A percentile compares a stretch with the other conserved stretches of the same genome.
These are phyloP conservation scores for Nerophis ophidion DNA, from an alignment of 2,113 vertebrate species.

Conservation along the genomic window DNA sequence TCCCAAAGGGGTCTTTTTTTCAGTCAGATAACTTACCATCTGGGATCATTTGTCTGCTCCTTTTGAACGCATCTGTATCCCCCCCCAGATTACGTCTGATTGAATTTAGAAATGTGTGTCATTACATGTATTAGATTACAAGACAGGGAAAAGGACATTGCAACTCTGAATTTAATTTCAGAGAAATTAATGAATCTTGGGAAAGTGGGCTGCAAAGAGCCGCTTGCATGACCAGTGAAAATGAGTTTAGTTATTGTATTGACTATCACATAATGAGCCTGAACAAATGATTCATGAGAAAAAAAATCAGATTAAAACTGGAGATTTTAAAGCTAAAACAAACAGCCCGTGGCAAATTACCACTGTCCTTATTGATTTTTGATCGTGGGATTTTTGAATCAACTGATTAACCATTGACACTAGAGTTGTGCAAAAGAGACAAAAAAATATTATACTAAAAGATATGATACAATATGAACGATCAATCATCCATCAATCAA, in stretches of 20 bases:
- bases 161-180: constrained; percentile 54
- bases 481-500: no score
- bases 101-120: constrained; percentile 64
- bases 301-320: constrained; percentile 50
- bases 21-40: constrained; percentile 21
- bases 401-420: constrained; percentile 21
- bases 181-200: constrained; percentile 56
- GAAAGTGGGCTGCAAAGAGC: constrained; percentile 41
- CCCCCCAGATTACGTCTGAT: constrained; percentile 55
- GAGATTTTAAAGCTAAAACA: constrained; percentile 36
- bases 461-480: no score
- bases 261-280: constrained; percentile 61
- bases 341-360: constrained; percentile 51
- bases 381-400: constrained; percentile 35
- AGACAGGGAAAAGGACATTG: constrained; percentile 33
- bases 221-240: constrained; percentile 54
- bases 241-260: constrained; percentile 59
- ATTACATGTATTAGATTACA: constrained; percentile 62
- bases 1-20: neutral
- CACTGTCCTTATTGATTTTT: constrained; percentile 37
- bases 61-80: constrained; percentile 52
- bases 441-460: no score
- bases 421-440: neutral
- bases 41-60: constrained; percentile 43
- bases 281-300: constrained; percentile 48